These are phyloP conservation scores for Antitype chi DNA, from an alignment of 2,888 invertebrate genomes.

Conservation along the genomic window DNA sequence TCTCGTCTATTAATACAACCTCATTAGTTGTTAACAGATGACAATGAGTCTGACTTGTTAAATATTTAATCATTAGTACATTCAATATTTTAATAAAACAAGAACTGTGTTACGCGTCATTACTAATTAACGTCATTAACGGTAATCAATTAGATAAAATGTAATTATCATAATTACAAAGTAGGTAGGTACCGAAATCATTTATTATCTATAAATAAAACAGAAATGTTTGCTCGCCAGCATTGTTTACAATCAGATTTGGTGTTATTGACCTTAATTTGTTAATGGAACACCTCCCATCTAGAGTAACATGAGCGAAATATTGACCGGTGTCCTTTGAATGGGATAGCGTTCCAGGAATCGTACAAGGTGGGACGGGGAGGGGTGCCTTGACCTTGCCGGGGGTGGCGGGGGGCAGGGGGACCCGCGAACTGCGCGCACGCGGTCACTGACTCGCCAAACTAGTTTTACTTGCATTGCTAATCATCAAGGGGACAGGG, in stretches of 20 bases:
- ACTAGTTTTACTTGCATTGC: slow-evolving; percentile 80
- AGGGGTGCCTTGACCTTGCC: slow-evolving; percentile 86
- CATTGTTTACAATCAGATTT: slow-evolving; percentile 23
- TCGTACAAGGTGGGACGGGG: slow-evolving; percentile 71
- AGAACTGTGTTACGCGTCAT: slow-evolving; percentile 9
- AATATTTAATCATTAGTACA: background rate
- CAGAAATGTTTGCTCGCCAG: background rate
- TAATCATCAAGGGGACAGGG: slow-evolving; percentile 60
- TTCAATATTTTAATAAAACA: slow-evolving; percentile 9
- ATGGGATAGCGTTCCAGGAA: slow-evolving; percentile 76
- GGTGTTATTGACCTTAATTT: slow-evolving; percentile 43
- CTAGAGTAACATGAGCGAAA: slow-evolving; percentile 10
- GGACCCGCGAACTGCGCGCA: slow-evolving; percentile 71
- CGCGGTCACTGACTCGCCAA: slow-evolving; percentile 84
- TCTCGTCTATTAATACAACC: slow-evolving; percentile 43
- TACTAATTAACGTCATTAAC: slow-evolving; percentile 22
- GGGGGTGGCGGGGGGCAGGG: slow-evolving; percentile 75
- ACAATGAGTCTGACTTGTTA: slow-evolving; percentile 12
- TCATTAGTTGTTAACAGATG: slow-evolving; percentile 9
- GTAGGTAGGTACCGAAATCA: slow-evolving; percentile 10
- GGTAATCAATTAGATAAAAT: slow-evolving; percentile 6
- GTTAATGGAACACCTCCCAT: background rate
- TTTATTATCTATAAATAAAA: background rate
- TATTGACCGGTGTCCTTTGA: slow-evolving; percentile 64
- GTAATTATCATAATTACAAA: slow-evolving; percentile 16